Evolutionary conservation across 35 echinoderm and acorn worm species (phyloP).

Genomic region (Chiridota heheva): DNA sequence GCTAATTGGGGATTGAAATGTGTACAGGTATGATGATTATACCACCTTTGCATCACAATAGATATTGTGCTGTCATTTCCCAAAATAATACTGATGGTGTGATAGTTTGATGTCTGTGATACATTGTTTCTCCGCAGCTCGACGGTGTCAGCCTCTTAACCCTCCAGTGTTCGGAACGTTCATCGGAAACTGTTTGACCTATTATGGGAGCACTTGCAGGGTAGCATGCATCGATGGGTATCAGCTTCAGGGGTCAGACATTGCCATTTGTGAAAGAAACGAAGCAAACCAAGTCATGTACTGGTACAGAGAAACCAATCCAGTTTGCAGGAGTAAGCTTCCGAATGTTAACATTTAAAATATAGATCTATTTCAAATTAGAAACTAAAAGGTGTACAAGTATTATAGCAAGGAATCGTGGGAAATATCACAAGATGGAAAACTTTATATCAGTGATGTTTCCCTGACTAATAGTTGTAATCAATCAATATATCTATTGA

Average conservation of each 20-base stretch:
- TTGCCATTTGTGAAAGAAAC: conserved; percentile 11
- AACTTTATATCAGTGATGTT: too few species aligned
- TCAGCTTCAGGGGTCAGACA: conserved; percentile 30
- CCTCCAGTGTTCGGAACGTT: conserved; percentile 16
- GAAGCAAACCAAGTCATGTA: not conserved
- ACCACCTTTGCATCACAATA: not conserved
- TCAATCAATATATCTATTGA: too few species aligned
- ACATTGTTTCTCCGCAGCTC: not conserved
- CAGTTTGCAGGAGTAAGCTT: conserved; percentile 35
- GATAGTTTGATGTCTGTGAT: too few species aligned
- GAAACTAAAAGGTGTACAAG: too few species aligned
- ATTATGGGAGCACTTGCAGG: conserved; percentile 14
- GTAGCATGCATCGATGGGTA: conserved; percentile 30
- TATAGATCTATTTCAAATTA: too few species aligned
- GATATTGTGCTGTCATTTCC: not conserved
- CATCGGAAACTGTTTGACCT: not conserved
- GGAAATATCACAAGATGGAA: too few species aligned
- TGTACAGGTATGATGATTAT: not conserved
- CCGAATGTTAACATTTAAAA: too few species aligned
- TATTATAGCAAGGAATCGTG: too few species aligned
- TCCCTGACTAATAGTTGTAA: too few species aligned
- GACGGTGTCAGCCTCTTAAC: conserved; percentile 11
- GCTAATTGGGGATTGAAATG: not conserved
- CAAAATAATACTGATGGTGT: not conserved
- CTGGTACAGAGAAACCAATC: conserved; percentile 18